Base-by-base conservation (phyloP, 1,140 invertebrate species). In the Thaumatotibia leucotreta region DNA sequence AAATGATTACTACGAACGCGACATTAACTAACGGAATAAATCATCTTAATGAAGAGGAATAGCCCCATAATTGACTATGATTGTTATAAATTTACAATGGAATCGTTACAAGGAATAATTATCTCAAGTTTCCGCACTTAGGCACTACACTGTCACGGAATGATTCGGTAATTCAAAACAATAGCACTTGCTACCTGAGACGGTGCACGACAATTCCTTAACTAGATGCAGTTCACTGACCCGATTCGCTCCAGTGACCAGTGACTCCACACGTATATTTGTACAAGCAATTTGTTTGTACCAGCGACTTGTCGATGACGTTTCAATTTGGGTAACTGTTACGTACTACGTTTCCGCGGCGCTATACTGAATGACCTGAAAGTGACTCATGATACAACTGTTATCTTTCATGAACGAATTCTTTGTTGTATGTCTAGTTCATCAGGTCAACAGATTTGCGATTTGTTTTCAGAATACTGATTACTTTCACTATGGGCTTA, bases 241-340 rank as follows among this genome's bases (percentile, higher is more conserved):
- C 77, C 72, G 74, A 66, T 76, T 79, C 65, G 69, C 73, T 73
- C 73, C 68, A 80, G 67, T 77, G 77, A 76, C 74, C 78, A 72
- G 65, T 80, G 77, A 76, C 73, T 81, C 77, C 79, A 76, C 81
- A 74, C 73, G 72, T 73, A 75, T 76, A 75, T 76, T 74, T 67
- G 66, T 29, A 31, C 74, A 67, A 69, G 68, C 33, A 39, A 80
- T 78, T 79, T 83, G 77, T 86, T 79, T 85, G 80, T 78, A 76
- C 72, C 73, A 83, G 52, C 73, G 79, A 83, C 88, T 86, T 77
- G 74, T 75, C 64, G 31, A 72, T 85, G 80, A 84, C 80, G 82
- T 82, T 76, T 83, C 72, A 79, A 85, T 86, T 88, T 85, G 65
- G 83, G 75, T 84, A 84, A 84, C 76, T 86, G 83, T 84, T 86